Evolutionary conservation across 2,888 invertebrate species (phyloP).

Genomic region (Acanthosepion esculentum): DNA sequence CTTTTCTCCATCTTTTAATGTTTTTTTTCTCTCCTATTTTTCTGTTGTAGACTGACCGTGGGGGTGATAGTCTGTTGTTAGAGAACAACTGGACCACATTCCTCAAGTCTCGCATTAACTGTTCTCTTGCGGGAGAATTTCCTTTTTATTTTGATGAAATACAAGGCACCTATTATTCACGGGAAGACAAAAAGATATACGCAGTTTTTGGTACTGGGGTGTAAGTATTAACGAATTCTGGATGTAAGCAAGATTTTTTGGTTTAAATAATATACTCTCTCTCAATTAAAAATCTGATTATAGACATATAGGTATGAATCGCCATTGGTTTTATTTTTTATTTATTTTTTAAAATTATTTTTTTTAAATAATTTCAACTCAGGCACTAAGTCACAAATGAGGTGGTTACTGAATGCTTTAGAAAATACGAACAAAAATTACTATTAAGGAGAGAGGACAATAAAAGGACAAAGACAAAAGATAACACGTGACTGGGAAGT

Average conservation of each 20-base stretch:
- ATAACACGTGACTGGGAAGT: too few relatives aligned
- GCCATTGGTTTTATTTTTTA: too few relatives aligned
- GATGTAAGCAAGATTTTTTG: not conserved
- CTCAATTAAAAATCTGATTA: not conserved
- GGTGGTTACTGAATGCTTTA: too few relatives aligned
- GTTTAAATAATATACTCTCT: not conserved
- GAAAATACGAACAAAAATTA: too few relatives aligned
- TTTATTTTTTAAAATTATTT: too few relatives aligned
- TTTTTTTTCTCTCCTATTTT: not conserved
- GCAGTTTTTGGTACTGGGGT: constrained; percentile 94
- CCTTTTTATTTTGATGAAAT: constrained; percentile 98
- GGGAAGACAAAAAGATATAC: constrained; percentile 82
- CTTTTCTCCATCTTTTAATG: not conserved
- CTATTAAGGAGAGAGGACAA: too few relatives aligned
- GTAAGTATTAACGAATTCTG: constrained; percentile 59
- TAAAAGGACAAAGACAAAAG: too few relatives aligned
- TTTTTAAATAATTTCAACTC: too few relatives aligned
- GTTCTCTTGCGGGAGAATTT: constrained; percentile 87
- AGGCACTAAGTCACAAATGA: too few relatives aligned
- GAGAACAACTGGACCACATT: constrained; percentile 92
- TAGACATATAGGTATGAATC: too few relatives aligned
- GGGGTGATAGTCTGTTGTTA: constrained; percentile 82
- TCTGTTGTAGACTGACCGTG: constrained; percentile 81
- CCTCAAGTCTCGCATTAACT: constrained; percentile 93
- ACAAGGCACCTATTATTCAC: constrained; percentile 77